Evolutionary conservation across 1,140 invertebrate species (phyloP), one percentile per base, ranked within the genome.

Genomic region (Temnothorax nylanderi): DNA sequence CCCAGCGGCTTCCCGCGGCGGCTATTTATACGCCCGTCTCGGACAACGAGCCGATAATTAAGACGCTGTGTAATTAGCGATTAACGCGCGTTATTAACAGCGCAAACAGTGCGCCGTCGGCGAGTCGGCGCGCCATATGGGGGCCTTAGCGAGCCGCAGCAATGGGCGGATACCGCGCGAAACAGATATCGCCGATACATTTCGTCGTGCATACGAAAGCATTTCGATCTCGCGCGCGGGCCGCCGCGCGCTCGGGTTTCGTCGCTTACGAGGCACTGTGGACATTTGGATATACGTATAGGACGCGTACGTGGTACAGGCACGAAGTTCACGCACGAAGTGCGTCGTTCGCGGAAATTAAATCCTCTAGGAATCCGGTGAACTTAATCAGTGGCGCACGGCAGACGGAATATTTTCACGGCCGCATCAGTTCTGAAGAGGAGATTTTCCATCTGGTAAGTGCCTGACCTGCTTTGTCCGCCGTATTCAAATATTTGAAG

Each of bases 21-120:
- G 60, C 87, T 92, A 92, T 92, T 92, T 92, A 91, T 86, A 69
- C 26, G 67, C 44, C n/a, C 51, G 74, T 51, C 37, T 13, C 62
- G 77, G 72, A 90, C 87, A 91, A 92, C 89, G 87, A 89, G 87
- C 26, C 86, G 90, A 89, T 92, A 93, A 92, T 93, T 92, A 92
- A 91, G 84, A 85, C 84, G 64, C 74, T 90, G 82, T 92, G 89
- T 92, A 93, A 92, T 93, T 90, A 90, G 80, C 81, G 88, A 92
- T 92, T 92, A 93, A 85, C 86, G 77, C 85, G 41, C 78, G 58
- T 86, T 81, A 88, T 87, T 87, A 86, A 89, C 37, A 77, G 49
- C 32, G 75, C 84, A 87, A 88, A 88, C 88, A 87, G 85, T 74
- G n/a, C 16, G 54, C 74, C 64, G 72, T 60, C n/a, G 67, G 85